Evolutionary conservation across 1,140 invertebrate genomes (phyloP).

Genomic region (Oreohelix idahoensis): DNA sequence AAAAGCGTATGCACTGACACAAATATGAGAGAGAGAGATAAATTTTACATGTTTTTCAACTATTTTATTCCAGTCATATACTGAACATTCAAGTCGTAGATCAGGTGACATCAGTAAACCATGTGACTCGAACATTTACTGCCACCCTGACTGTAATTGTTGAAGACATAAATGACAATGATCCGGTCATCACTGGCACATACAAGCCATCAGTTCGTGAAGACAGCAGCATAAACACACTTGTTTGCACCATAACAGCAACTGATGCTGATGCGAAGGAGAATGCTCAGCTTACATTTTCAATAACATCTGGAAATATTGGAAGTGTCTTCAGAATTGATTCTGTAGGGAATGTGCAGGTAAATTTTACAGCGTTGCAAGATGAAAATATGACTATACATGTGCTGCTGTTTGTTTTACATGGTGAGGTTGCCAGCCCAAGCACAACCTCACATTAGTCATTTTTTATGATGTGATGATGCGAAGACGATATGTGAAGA

Average conservation of each 20-base stretch:
- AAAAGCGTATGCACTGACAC: too few species aligned
- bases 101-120: conserved; percentile 37
- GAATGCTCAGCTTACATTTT: conserved; percentile 53
- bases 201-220: conserved; percentile 53
- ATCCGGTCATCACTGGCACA: conserved; percentile 53
- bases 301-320: conserved; percentile 54
- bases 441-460: too few species aligned
- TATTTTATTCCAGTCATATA: conserved; percentile 43
- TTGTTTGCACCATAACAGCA: conserved; percentile 55
- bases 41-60: too few species aligned
- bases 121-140: conserved; percentile 42
- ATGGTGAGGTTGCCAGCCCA: too few species aligned
- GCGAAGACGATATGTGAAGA: too few species aligned
- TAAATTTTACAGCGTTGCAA: too few species aligned
- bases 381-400: too few species aligned
- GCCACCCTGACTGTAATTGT: conserved; percentile 53
- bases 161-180: conserved; percentile 53
- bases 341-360: conserved; percentile 27
- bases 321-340: conserved; percentile 54
- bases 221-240: conserved; percentile 47
- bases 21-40: too few species aligned
- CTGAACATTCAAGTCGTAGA: conserved; percentile 50
- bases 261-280: conserved; percentile 55
- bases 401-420: too few species aligned
- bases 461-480: too few species aligned